Conservation (phyloP, 2,888 invertebrate genomes). For the Coelogynopora nodosa region DNA sequence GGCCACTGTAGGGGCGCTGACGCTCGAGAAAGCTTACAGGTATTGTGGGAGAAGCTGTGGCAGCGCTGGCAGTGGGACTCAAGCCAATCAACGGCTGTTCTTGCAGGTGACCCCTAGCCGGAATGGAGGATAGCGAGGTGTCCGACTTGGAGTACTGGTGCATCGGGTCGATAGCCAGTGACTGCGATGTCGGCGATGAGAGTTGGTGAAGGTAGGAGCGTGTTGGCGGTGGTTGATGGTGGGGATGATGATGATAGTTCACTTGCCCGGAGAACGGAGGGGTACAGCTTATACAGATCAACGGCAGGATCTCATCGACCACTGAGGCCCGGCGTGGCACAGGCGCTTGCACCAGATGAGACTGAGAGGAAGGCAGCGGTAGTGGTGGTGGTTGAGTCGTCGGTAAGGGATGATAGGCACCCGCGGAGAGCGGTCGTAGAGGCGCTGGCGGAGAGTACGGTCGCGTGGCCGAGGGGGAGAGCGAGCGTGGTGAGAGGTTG, state of each 20-base stretch:
- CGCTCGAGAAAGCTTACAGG: too few species aligned
- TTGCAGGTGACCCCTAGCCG: neutral
- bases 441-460: slow-evolving; percentile 12
- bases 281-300: slow-evolving; percentile 1
- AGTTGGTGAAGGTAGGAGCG: neutral
- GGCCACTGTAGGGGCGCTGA: slow-evolving; percentile 16
- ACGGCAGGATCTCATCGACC: neutral
- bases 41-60: neutral
- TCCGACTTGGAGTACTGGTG: slow-evolving; percentile 35
- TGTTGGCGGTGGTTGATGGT: too few species aligned
- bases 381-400: neutral
- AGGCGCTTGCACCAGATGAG: neutral
- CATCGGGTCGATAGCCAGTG: neutral
- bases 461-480: slow-evolving; percentile 26
- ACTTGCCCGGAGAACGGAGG: neutral
- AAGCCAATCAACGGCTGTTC: neutral
- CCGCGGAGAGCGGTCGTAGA: neutral
- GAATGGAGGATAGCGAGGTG: slow-evolving; percentile 26
- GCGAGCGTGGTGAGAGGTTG: slow-evolving; percentile 38
- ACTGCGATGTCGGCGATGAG: neutral
- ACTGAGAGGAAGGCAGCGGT: too few species aligned
- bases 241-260: too few species aligned
- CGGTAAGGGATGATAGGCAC: too few species aligned
- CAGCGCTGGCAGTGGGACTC: neutral
- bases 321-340: neutral